Evolutionary conservation across 2,113 vertebrate species (phyloP).

Genomic region (Phocoena sinus): DNA sequence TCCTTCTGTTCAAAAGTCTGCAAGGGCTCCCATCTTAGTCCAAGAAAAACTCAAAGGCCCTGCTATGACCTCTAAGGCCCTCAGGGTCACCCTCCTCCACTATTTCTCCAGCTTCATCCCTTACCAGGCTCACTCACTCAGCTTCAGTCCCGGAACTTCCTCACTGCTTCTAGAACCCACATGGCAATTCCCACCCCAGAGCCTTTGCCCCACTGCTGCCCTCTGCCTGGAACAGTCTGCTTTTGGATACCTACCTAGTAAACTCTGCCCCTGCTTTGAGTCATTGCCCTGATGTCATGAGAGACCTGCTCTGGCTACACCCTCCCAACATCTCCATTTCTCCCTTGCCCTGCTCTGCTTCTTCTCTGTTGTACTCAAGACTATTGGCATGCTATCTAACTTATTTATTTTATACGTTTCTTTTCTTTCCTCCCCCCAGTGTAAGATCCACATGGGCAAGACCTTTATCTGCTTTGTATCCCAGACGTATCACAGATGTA

Average conservation of each 20-base stretch:
- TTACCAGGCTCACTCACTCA: not conserved
- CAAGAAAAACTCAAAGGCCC: not conserved
- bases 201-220: not conserved
- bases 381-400: no score
- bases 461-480: not conserved
- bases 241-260: not conserved
- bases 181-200: not conserved
- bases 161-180: not conserved
- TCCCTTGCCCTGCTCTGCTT: not conserved
- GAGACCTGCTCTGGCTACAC: not conserved
- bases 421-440: not conserved
- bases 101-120: not conserved
- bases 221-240: not conserved
- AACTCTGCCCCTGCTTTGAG: not conserved
- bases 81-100: not conserved
- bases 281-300: not conserved
- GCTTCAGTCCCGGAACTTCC: not conserved
- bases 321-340: no score
- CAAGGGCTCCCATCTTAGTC: not conserved
- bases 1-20: not conserved
- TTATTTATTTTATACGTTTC: not conserved
- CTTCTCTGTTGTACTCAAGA: not conserved
- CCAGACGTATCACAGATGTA: not conserved
- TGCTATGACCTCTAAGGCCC: not conserved
- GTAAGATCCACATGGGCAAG: not conserved